Evolutionary conservation across 2,888 invertebrate genomes (phyloP).

Genomic region (Netelia melanura): DNA sequence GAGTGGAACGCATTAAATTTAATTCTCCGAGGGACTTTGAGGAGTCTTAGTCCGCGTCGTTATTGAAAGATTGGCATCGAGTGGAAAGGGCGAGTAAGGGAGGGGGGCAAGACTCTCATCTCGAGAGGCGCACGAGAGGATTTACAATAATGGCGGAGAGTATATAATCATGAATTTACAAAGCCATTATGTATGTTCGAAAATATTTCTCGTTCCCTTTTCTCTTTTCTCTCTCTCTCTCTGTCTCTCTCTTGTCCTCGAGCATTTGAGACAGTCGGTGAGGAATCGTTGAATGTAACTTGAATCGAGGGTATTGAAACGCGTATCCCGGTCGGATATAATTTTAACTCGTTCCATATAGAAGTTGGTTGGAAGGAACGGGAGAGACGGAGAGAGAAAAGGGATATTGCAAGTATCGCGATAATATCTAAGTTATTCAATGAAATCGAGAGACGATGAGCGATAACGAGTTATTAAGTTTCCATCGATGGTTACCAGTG

Average conservation of each 20-base stretch:
- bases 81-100: constrained; percentile 56
- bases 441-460: neutral
- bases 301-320: constrained; percentile 47
- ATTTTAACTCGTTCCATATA: constrained; percentile 36
- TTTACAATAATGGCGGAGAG: constrained; percentile 64
- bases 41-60: constrained; percentile 62
- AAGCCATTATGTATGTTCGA: constrained; percentile 53
- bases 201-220: constrained; percentile 28
- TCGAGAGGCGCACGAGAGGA: constrained; percentile 62
- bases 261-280: constrained; percentile 28
- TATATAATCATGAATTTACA: constrained; percentile 63
- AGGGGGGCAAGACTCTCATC: constrained; percentile 54
- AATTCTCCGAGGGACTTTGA: constrained; percentile 68
- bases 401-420: constrained; percentile 2
- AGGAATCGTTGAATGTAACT: constrained; percentile 35
- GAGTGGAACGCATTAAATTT: constrained; percentile 68
- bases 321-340: constrained; percentile 15
- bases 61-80: constrained; percentile 71
- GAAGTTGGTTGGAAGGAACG: constrained; percentile 20
- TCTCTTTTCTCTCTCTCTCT: constrained; percentile 14
- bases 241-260: constrained; percentile 22
- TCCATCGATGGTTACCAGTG: neutral
- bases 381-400: neutral
- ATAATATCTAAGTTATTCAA: constrained; percentile 40
- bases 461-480: constrained; percentile 18